phyloP scores from a whole-genome alignment of 2,113 vertebrate species.

The Corythornis vintsioides region DNA sequence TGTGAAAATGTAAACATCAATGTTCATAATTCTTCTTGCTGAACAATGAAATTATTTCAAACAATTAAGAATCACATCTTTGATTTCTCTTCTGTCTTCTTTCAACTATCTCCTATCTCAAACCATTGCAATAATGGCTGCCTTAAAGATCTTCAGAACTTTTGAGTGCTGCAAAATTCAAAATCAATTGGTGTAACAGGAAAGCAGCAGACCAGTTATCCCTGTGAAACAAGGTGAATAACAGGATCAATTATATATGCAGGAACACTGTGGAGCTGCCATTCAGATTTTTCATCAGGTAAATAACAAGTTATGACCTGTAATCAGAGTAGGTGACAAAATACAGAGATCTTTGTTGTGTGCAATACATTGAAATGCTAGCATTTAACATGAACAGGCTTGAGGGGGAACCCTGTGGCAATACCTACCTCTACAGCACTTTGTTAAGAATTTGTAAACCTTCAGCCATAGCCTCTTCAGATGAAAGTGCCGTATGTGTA shows the following conservation, averaged over 20 bases:
- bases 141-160: background rate
- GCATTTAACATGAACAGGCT: background rate
- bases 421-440: background rate
- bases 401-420: background rate
- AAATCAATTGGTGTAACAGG: background rate
- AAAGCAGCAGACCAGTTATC: background rate
- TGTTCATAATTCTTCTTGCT: background rate
- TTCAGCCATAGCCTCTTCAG: background rate
- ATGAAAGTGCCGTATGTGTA: background rate
- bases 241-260: background rate
- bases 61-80: background rate
- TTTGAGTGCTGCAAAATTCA: background rate
- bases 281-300: background rate
- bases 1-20: background rate
- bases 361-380: background rate
- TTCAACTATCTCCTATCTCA: background rate
- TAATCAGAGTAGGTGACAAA: background rate
- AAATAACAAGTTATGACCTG: constrained; percentile 18
- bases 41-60: background rate
- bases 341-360: background rate
- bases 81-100: background rate
- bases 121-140: background rate
- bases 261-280: background rate
- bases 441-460: background rate
- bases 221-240: background rate